phyloP scores from a whole-genome alignment of 2,113 vertebrate species.

The Sander lucioperca region DNA sequence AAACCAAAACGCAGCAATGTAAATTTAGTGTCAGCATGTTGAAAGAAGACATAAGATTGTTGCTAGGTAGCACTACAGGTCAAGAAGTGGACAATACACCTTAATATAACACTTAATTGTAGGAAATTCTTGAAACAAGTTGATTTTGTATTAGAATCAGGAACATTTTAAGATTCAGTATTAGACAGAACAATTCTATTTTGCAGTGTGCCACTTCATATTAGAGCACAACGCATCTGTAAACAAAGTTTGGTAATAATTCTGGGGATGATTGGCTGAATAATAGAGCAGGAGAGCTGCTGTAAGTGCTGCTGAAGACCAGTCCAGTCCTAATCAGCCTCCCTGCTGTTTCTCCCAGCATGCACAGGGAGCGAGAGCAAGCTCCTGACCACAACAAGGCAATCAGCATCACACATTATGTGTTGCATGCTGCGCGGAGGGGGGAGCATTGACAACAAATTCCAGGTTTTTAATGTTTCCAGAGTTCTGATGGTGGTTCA shows the following conservation, averaged over 20 bases:
- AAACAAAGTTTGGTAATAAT: too few species aligned
- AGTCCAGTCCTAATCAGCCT: conserved; percentile 56
- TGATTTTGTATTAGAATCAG: not conserved
- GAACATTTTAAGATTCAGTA: too few species aligned
- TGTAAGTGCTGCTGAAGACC: conserved; percentile 39
- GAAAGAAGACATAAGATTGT: not conserved
- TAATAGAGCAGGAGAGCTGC: conserved; percentile 18
- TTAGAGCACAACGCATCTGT: too few species aligned
- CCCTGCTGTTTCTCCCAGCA: conserved; percentile 54
- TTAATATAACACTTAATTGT: not conserved
- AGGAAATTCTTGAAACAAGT: not conserved
- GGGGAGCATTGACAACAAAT: conserved; percentile 45
- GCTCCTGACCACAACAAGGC: conserved; percentile 42
- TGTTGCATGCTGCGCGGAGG: conserved; percentile 28
- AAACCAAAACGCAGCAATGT: too few species aligned
- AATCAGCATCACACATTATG: conserved; percentile 50
- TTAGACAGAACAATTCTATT: too few species aligned
- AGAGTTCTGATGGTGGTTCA: conserved; percentile 7
- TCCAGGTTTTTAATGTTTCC: conserved; percentile 49
- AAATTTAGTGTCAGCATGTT: not conserved
- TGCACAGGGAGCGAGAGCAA: conserved; percentile 29
- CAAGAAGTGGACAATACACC: not conserved
- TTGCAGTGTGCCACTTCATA: too few species aligned
- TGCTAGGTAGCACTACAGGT: not conserved
- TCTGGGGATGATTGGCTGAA: not conserved